Conservation (phyloP, 1,140 invertebrate species). For the Polyergus mexicanus region DNA sequence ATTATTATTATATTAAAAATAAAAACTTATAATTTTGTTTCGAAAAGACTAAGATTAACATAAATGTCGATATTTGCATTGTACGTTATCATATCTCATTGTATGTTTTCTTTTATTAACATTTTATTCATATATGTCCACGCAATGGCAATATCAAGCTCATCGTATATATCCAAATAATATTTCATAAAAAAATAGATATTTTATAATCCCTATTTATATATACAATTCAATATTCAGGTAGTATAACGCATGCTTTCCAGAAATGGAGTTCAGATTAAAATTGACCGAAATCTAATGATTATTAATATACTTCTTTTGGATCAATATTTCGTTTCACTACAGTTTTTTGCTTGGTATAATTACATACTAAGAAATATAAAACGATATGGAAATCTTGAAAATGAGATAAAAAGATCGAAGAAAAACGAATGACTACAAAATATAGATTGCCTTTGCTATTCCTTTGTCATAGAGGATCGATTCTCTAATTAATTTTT, state of each 20-base stretch:
- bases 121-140: not conserved
- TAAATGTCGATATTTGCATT: conserved; percentile 77
- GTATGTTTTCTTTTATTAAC: not conserved
- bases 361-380: not conserved
- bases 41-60: conserved; percentile 79
- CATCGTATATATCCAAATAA: conserved; percentile 7
- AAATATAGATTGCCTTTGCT: not conserved
- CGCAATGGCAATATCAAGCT: not conserved
- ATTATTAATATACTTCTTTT: conserved; percentile 17
- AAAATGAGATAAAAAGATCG: not conserved
- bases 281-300: conserved; percentile 35
- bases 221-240: not conserved
- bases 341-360: not conserved
- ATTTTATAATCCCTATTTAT: not conserved
- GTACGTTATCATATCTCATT: not conserved
- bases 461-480: not conserved
- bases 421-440: not conserved
- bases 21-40: conserved; percentile 83
- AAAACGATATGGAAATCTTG: conserved; percentile 3
- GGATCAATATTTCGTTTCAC: conserved; percentile 24
- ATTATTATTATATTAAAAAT: conserved; percentile 75
- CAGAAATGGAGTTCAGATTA: not conserved
- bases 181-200: not conserved
- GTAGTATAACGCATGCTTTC: not conserved
- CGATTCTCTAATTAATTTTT: not conserved